Evolutionary conservation across 2,888 invertebrate genomes (phyloP).

Genomic region (Perizoma affinitatum): DNA sequence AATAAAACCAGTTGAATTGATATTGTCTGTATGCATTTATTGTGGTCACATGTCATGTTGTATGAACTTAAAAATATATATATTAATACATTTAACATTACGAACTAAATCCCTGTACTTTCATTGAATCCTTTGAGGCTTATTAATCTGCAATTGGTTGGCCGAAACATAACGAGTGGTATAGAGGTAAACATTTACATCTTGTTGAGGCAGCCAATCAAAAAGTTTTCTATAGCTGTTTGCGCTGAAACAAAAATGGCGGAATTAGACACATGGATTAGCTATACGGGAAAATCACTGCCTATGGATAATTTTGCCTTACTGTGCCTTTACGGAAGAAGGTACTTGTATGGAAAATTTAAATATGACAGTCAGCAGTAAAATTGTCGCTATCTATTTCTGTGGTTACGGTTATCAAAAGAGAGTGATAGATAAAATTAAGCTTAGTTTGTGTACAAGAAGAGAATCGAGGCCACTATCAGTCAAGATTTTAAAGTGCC

Average conservation of each 20-base stretch:
- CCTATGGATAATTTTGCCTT: too few relatives aligned
- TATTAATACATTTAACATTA: conserved; percentile 76
- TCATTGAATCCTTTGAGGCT: conserved; percentile 76
- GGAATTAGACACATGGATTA: background rate
- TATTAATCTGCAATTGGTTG: conserved; percentile 73
- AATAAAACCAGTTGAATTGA: conserved; percentile 46
- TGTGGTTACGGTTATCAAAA: too few relatives aligned
- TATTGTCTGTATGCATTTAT: conserved; percentile 74
- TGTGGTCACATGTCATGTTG: conserved; percentile 73
- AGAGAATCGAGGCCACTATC: too few relatives aligned
- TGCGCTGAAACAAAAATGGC: conserved; percentile 84
- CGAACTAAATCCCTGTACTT: conserved; percentile 83
- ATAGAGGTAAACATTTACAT: conserved; percentile 61
- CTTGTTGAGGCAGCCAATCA: conserved; percentile 84
- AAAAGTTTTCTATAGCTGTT: conserved; percentile 90
- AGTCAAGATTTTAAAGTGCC: too few relatives aligned
- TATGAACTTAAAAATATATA: conserved; percentile 77
- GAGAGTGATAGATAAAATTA: too few relatives aligned
- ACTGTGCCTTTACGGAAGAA: too few relatives aligned
- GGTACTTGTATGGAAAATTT: too few relatives aligned
- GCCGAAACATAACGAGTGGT: conserved; percentile 63
- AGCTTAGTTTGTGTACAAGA: too few relatives aligned
- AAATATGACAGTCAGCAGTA: too few relatives aligned
- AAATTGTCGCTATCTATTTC: too few relatives aligned
- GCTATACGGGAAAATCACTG: too few relatives aligned